Percentiles rank a stretch among this genome's conserved stretches.
Conservation (phyloP, 35 echinoderm and acorn worm genomes). For the Amphiura filiformis region DNA sequence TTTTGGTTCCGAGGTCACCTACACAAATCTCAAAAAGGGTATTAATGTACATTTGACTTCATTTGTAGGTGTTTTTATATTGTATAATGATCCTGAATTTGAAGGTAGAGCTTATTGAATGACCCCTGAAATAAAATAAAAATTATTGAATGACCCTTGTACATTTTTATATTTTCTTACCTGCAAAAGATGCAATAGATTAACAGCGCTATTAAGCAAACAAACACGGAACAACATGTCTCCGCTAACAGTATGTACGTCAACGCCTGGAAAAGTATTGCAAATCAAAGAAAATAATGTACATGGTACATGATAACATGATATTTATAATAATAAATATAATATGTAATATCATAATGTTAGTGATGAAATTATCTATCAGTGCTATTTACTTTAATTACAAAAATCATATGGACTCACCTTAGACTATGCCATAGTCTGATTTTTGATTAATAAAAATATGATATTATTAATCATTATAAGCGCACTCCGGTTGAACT, state of each 20-base stretch:
- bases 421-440: too few relatives aligned
- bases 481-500: too few relatives aligned
- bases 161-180: background rate
- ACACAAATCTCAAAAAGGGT: background rate
- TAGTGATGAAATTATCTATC: too few relatives aligned
- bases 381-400: too few relatives aligned
- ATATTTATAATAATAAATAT: too few relatives aligned
- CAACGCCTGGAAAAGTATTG: background rate
- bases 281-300: too few relatives aligned
- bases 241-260: background rate
- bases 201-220: background rate
- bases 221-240: background rate
- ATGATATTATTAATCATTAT: too few relatives aligned
- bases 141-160: background rate
- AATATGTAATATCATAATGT: too few relatives aligned
- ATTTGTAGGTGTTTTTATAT: background rate
- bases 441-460: too few relatives aligned
- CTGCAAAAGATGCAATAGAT: background rate
- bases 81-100: background rate
- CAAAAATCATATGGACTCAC: too few relatives aligned
- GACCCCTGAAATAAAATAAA: background rate
- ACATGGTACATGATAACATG: too few relatives aligned
- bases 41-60: background rate
- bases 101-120: background rate
- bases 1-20: too few relatives aligned